Evolutionary conservation across 2,888 invertebrate species (phyloP).

Genomic region (Argyresthia goedartella): DNA sequence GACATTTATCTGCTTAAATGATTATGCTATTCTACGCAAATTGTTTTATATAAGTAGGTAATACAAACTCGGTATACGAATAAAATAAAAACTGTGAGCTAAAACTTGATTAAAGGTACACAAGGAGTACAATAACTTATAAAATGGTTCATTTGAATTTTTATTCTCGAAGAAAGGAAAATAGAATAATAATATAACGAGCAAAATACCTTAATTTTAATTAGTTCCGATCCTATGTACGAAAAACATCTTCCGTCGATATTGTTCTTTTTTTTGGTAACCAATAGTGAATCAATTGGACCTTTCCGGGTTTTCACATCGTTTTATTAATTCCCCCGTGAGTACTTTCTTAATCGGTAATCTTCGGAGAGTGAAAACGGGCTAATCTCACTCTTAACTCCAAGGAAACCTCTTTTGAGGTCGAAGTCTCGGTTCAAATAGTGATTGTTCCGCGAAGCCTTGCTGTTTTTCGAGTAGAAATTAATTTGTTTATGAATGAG

Average conservation of each 20-base stretch:
- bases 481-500: neutral
- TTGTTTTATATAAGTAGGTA: no score
- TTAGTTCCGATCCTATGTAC: no score
- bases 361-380: neutral
- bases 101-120: neutral
- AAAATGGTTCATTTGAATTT: neutral
- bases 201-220: no score
- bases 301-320: neutral
- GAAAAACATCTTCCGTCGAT: no score
- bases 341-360: neutral
- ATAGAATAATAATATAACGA: neutral
- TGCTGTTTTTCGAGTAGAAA: neutral
- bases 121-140: neutral
- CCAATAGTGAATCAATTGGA: neutral
- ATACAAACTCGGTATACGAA: no score
- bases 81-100: constrained; percentile 4
- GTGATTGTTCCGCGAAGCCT: neutral
- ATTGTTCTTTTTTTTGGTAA: no score
- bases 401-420: neutral
- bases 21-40: no score
- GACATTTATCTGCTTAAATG: no score
- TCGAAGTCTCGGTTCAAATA: neutral
- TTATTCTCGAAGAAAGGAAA: neutral
- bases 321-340: neutral
- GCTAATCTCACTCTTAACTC: neutral